Conservation (phyloP, 2,797 vertebrate species). For the Fratercula arctica region DNA sequence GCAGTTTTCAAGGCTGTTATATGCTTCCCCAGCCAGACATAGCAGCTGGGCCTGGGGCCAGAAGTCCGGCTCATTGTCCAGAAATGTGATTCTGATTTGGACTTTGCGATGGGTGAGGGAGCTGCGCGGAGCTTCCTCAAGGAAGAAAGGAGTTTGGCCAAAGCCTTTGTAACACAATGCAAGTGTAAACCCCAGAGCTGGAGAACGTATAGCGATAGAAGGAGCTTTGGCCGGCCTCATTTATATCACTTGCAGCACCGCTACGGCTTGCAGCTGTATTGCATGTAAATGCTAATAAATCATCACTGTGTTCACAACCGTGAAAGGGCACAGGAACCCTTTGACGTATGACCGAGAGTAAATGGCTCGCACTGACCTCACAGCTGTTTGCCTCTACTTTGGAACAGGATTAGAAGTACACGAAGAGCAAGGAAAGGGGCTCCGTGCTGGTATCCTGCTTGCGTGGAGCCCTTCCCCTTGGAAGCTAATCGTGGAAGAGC, state of each 20-base stretch:
- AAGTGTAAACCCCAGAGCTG: neutral
- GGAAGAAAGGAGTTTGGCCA: neutral
- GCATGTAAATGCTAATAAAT: neutral
- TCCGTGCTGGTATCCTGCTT: neutral
- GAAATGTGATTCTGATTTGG: constrained; percentile 54
- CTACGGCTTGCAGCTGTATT: neutral
- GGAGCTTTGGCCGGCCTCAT: neutral
- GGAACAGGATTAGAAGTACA: neutral
- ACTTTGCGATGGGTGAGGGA: constrained; percentile 5
- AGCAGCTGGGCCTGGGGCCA: constrained; percentile 23
- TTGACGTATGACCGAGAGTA: neutral
- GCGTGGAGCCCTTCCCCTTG: no score
- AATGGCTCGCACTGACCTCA: neutral
- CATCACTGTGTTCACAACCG: neutral
- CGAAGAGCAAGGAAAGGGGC: neutral
- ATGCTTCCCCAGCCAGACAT: neutral
- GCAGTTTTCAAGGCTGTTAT: neutral
- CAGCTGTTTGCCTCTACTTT: neutral
- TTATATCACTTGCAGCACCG: neutral
- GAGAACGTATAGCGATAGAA: neutral
- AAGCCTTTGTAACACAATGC: neutral
- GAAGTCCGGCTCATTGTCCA: neutral
- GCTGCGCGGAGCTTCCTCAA: neutral
- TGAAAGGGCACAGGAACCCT: neutral
- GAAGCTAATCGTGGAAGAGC: neutral